phyloP scores from a whole-genome alignment of 2,888 invertebrate species.

The Scrobipalpa costella region DNA sequence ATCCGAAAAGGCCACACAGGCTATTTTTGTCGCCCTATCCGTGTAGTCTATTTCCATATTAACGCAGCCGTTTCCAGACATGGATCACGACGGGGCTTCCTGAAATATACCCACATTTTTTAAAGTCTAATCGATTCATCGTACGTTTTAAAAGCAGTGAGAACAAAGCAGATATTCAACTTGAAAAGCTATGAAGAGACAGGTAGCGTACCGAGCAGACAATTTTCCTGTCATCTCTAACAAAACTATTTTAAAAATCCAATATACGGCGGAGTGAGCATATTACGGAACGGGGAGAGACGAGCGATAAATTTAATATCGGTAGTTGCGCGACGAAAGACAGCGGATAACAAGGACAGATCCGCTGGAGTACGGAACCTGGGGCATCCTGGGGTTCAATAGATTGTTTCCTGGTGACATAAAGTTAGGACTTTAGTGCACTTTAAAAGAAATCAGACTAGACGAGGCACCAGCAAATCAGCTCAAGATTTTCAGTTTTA shows the following conservation, averaged over 20 bases:
- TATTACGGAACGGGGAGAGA: slow-evolving; percentile 12
- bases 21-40: background rate
- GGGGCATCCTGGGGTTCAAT: too few species aligned
- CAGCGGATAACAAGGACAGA: background rate
- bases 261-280: slow-evolving; percentile 14
- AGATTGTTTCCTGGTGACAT: too few species aligned
- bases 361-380: too few species aligned
- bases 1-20: background rate
- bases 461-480: too few species aligned
- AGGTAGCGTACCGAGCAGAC: background rate
- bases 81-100: background rate
- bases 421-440: too few species aligned
- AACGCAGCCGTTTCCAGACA: background rate
- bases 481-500: too few species aligned
- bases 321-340: background rate
- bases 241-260: slow-evolving; percentile 16
- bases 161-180: background rate
- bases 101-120: slow-evolving; percentile 6
- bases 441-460: too few species aligned
- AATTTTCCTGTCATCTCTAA: slow-evolving; percentile 17
- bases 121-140: background rate
- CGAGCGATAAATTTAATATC: slow-evolving; percentile 10
- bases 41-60: slow-evolving; percentile 10
- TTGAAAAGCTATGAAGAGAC: background rate
- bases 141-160: background rate